Evolutionary conservation across 2,113 vertebrate genomes (phyloP), one percentile per base, ranked within the genome.

Genomic region (Phrynosoma platyrhinos): DNA sequence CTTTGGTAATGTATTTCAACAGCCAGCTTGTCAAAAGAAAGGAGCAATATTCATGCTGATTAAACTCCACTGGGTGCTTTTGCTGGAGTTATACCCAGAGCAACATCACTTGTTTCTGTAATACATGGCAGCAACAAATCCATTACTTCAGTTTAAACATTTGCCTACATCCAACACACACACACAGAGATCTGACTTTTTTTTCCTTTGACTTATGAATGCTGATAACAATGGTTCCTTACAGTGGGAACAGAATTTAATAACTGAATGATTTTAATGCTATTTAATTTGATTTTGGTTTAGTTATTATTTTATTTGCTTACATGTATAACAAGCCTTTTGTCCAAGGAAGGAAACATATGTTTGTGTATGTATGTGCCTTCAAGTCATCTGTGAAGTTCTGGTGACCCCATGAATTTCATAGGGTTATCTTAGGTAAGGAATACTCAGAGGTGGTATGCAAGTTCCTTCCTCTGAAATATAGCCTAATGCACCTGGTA

Each of bases 141-240:
- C 9, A 84, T 53, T 52, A 21, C 64, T 84, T 10, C 76, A 23
- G 62, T 10, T 79, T 89, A 82, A 72, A 75, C 92, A 71, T 78
- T 85, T 90, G 58, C 71, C 62, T 14, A 7, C 21, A 64, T 62
- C 16, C 7, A 66, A 40, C n/a, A 86, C 58, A 75, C 42, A 9
- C 12, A 64, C 53, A 83, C 68, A 71, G 27, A 71, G 83, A n/a
- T n/a, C 68, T 74, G 69, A 6, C 6, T n/a, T n/a, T 87, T 58
- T 21, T 32, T 81, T 40, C 30, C 36, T 20, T 2, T 62, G 21
- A 64, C 32, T 81, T 0, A 0, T 90, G 83, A 83, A 55, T 52
- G 66, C 53, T 84, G 58, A 90, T 55, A n/a, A 82, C 87, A 0
- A 52, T 32, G 52, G 86, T 89, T 89, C 1, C 25, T 87, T 69